phyloP scores from a whole-genome alignment of 2,113 vertebrate species.

The Amia ocellicauda region DNA sequence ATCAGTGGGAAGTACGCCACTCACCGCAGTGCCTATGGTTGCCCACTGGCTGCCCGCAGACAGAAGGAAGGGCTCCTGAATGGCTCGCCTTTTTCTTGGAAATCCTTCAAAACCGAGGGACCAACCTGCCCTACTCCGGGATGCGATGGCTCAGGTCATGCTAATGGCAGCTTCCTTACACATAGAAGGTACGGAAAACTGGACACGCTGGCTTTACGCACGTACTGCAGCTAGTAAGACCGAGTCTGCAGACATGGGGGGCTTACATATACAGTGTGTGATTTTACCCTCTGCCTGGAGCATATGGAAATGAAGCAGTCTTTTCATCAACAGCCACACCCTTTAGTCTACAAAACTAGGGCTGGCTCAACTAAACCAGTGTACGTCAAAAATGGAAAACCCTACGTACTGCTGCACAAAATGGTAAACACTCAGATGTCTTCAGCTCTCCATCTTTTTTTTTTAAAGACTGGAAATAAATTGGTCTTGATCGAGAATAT shows the following conservation, averaged over 20 bases:
- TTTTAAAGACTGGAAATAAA: no score
- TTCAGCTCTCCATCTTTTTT: no score
- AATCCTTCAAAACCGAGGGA: conserved; percentile 90
- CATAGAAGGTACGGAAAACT: conserved; percentile 80
- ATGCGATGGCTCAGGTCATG: conserved; percentile 91
- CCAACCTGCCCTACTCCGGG: conserved; percentile 90
- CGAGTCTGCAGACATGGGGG: neutral
- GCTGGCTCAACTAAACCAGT: no score
- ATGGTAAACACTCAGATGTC: no score
- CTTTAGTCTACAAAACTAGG: no score
- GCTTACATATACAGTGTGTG: neutral
- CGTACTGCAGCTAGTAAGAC: neutral
- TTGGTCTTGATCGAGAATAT: no score
- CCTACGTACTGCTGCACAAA: no score
- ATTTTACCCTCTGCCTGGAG: no score
- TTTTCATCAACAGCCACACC: no score
- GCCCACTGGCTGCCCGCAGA: conserved; percentile 86
- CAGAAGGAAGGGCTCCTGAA: conserved; percentile 93
- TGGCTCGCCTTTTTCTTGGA: conserved; percentile 90
- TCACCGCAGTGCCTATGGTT: conserved; percentile 94
- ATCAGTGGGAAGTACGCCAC: conserved; percentile 97
- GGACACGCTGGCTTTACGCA: neutral
- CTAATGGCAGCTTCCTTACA: conserved; percentile 96
- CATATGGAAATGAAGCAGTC: no score
- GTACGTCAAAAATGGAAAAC: no score